phyloP scores from a whole-genome alignment of 2,797 vertebrate species.

The Triplophysa yarkandensis region DNA sequence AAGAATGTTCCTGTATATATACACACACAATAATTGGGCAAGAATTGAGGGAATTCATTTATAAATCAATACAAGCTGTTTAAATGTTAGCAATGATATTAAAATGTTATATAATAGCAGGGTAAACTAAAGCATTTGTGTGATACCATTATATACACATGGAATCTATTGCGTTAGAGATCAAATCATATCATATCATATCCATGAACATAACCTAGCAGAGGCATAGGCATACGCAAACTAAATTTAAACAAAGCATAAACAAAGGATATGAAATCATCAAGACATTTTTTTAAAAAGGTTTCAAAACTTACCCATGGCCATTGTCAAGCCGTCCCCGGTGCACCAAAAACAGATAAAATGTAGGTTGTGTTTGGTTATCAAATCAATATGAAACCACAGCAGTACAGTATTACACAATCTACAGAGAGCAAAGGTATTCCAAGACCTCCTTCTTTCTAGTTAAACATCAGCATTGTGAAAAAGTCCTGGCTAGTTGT shows the following conservation, averaged over 20 bases:
- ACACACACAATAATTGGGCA: not conserved
- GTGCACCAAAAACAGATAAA: constrained; percentile 37
- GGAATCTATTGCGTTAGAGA: not conserved
- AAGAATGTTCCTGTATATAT: not conserved
- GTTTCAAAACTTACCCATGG: constrained; percentile 75
- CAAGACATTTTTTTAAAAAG: not conserved
- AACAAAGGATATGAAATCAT: not conserved
- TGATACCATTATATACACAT: not conserved
- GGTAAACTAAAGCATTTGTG: not conserved
- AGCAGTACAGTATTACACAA: constrained; percentile 36
- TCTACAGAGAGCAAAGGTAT: constrained; percentile 48
- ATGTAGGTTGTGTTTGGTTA: constrained; percentile 43
- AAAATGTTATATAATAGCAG: not conserved
- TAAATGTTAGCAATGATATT: not conserved
- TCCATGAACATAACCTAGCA: not conserved
- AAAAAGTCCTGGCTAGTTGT: constrained; percentile 69
- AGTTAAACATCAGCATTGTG: constrained; percentile 76
- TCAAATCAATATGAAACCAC: constrained; percentile 44
- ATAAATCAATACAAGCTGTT: not conserved
- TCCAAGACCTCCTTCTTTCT: constrained; percentile 65
- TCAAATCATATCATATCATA: no score
- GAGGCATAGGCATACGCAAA: not conserved
- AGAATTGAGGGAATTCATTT: not conserved
- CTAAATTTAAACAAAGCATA: not conserved
- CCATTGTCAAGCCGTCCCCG: constrained; percentile 29